Evolutionary conservation across 2,797 vertebrate genomes (phyloP).

Genomic region (Sebastes vulpes): DNA sequence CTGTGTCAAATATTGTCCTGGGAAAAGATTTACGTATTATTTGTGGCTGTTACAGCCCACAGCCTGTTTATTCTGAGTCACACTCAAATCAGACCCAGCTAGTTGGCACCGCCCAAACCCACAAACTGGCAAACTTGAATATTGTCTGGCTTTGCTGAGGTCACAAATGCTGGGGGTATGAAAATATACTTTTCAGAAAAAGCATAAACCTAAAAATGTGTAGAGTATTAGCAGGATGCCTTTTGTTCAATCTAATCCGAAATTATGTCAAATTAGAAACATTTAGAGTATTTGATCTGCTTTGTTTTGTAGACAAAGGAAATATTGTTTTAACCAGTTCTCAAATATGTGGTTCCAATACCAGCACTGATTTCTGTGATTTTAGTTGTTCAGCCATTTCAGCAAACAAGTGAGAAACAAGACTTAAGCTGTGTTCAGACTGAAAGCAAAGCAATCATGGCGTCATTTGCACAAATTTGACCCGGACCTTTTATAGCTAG

Average conservation of each 20-base stretch:
- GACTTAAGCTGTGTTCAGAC: neutral
- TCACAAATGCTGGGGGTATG: constrained; percentile 14
- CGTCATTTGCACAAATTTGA: neutral
- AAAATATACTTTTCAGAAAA: constrained; percentile 28
- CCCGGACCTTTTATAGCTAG: neutral
- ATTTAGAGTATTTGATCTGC: neutral
- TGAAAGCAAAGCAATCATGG: neutral
- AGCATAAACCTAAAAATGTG: constrained; percentile 4
- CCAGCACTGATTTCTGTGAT: neutral
- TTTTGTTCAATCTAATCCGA: neutral
- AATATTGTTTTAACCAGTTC: neutral
- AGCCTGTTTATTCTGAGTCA: constrained; percentile 61
- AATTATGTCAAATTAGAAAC: neutral
- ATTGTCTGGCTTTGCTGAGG: constrained; percentile 50
- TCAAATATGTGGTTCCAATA: neutral
- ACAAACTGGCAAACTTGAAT: constrained; percentile 40
- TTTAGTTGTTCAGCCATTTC: neutral
- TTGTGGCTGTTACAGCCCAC: constrained; percentile 40
- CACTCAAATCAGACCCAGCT: constrained; percentile 50
- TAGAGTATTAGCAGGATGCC: neutral
- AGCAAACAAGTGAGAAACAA: neutral
- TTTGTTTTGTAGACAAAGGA: neutral
- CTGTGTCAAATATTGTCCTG: constrained; percentile 55
- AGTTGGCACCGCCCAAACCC: constrained; percentile 47
- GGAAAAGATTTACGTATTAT: constrained; percentile 52